Conservation (phyloP, 1,140 invertebrate species). For the Zaprionus nigranus region DNA sequence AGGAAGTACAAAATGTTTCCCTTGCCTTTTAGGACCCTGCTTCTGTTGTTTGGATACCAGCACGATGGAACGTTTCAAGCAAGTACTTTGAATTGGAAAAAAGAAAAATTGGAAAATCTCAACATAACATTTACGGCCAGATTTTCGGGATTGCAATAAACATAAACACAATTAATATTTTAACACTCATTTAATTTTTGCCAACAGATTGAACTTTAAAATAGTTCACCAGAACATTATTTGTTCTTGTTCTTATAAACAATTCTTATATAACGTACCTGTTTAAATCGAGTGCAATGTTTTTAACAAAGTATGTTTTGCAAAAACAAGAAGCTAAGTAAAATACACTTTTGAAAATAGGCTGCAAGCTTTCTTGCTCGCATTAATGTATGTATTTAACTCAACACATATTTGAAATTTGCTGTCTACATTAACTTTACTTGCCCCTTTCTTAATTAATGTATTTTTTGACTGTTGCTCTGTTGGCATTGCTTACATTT, state of each 20-base stretch:
- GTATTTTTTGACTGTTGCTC: constrained; percentile 37
- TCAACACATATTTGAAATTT: constrained; percentile 41
- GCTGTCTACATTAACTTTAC: constrained; percentile 63
- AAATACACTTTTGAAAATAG: neutral
- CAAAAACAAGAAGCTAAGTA: too few relatives aligned
- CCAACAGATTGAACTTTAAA: too few relatives aligned
- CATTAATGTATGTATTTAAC: neutral
- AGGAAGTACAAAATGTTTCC: constrained; percentile 62
- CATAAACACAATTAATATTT: too few relatives aligned
- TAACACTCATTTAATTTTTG: too few relatives aligned
- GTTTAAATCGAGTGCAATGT: too few relatives aligned
- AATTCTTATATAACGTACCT: too few relatives aligned
- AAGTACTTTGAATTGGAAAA: constrained; percentile 62
- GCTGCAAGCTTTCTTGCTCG: neutral
- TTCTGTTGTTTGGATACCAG: constrained; percentile 11
- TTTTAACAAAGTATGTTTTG: too few relatives aligned
- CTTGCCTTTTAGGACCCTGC: constrained; percentile 21
- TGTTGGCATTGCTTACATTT: constrained; percentile 38
- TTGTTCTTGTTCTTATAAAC: too few relatives aligned
- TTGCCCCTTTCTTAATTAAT: constrained; percentile 68
- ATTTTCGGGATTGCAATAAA: too few relatives aligned
- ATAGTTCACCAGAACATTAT: too few relatives aligned
- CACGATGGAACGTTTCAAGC: constrained; percentile 66
- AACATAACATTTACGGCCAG: too few relatives aligned
- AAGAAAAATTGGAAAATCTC: neutral